phyloP scores from a whole-genome alignment of 2,113 vertebrate genomes.

The Chiloscyllium plagiosum region DNA sequence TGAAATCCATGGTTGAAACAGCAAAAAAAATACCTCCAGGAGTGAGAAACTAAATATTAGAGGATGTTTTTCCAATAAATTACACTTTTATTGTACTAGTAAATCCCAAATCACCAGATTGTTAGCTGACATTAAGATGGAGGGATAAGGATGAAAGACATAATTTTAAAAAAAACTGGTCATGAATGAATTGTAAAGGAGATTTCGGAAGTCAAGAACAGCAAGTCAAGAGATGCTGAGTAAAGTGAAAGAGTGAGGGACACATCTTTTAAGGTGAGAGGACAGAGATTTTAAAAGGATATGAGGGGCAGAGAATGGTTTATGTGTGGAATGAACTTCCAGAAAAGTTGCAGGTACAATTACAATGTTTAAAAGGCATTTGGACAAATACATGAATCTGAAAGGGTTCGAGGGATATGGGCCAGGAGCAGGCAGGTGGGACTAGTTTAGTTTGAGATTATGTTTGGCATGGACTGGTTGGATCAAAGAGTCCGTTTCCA shows the following conservation, averaged over 20 bases:
- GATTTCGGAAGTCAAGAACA: not conserved
- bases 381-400: too few species aligned
- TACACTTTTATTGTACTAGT: not conserved
- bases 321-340: too few species aligned
- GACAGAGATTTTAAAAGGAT: too few species aligned
- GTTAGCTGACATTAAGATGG: not conserved
- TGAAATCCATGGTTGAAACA: not conserved
- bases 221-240: not conserved
- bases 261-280: too few species aligned
- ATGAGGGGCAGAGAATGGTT: too few species aligned
- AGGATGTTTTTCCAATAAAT: not conserved
- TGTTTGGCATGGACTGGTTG: too few species aligned
- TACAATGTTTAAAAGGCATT: too few species aligned
- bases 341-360: too few species aligned
- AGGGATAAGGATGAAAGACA: not conserved
- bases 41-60: not conserved
- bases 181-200: not conserved
- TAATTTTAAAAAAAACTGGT: not conserved
- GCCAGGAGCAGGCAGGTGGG: too few species aligned
- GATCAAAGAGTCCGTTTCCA: too few species aligned
- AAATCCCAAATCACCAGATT: not conserved
- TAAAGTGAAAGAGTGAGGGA: not conserved
- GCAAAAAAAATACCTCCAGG: not conserved
- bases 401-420: too few species aligned
- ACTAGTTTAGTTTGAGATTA: too few species aligned